A percentile compares a stretch with the other conserved stretches of the same genome.
phyloP scores from a whole-genome alignment of 1,140 invertebrate genomes.

The Cotesia typhae region DNA sequence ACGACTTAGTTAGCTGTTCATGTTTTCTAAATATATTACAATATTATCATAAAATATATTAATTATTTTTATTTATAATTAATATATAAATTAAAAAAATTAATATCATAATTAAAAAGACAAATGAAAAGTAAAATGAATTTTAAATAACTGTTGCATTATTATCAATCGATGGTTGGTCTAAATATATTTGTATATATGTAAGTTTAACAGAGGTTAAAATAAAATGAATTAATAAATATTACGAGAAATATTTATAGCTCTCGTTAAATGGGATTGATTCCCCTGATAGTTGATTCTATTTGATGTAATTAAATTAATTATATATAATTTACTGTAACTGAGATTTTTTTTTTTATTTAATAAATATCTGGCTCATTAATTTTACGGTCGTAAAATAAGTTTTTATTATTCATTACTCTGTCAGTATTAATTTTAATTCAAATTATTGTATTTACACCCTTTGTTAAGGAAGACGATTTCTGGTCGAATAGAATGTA shows the following conservation, averaged over 20 bases:
- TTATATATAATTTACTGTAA: background rate
- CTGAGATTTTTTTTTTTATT: too few species aligned
- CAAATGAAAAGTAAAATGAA: background rate
- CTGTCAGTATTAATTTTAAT: too few species aligned
- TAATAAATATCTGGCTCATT: too few species aligned
- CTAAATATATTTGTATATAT: conserved; percentile 32
- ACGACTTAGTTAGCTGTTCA: background rate
- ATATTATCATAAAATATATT: background rate
- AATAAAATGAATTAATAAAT: background rate
- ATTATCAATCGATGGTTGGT: conserved; percentile 11
- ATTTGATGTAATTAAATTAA: conserved; percentile 7
- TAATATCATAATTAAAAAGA: background rate
- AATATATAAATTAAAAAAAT: conserved; percentile 3
- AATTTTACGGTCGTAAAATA: too few species aligned
- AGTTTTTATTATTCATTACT: too few species aligned
- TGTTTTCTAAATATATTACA: conserved; percentile 9
- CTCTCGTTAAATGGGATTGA: conserved; percentile 20
- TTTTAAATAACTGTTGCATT: conserved; percentile 2
- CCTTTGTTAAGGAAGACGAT: too few species aligned
- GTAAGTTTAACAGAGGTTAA: conserved; percentile 12
- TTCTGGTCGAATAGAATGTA: too few species aligned
- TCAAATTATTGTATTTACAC: too few species aligned
- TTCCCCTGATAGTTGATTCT: conserved; percentile 13
- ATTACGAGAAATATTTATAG: conserved; percentile 11
- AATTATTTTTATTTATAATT: background rate